A percentile compares a stretch with the other conserved stretches of the same genome.
phyloP scores from a whole-genome alignment of 1,140 invertebrate genomes.

The Diachasmimorpha longicaudata region DNA sequence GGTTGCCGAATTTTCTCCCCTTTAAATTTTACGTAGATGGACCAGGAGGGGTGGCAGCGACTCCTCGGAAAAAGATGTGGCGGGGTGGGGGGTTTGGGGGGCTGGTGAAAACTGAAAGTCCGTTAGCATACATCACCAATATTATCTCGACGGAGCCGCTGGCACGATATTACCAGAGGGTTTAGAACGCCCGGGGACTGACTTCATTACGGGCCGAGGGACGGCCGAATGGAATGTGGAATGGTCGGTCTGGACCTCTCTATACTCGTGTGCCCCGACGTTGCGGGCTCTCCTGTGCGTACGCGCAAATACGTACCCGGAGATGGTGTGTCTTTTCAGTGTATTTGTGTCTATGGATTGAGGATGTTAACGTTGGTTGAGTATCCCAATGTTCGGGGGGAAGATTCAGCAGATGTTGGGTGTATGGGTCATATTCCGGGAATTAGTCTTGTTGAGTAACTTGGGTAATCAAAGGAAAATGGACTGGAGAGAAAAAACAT shows the following conservation, averaged over 20 bases:
- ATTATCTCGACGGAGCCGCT: conserved; percentile 54
- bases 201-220: conserved; percentile 55
- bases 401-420: not conserved
- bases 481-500: no score
- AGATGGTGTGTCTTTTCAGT: not conserved
- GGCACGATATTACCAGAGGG: conserved; percentile 54
- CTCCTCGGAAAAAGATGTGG: conserved; percentile 33
- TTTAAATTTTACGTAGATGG: conserved; percentile 45
- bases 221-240: conserved; percentile 55
- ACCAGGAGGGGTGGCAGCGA: conserved; percentile 32
- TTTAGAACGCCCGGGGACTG: conserved; percentile 54
- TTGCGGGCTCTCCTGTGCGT: conserved; percentile 10
- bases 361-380: not conserved
- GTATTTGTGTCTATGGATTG: not conserved
- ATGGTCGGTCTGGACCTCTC: conserved; percentile 44
- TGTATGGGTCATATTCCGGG: not conserved
- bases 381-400: not conserved
- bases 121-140: conserved; percentile 60
- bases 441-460: not conserved
- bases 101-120: conserved; percentile 38
- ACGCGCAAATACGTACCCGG: not conserved
- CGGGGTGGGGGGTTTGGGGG: no score
- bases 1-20: conserved; percentile 27
- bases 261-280: not conserved
- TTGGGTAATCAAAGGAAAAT: not conserved